Evolutionary conservation across 2,113 vertebrate species (phyloP).

Genomic region (Corythornis cristatus): DNA sequence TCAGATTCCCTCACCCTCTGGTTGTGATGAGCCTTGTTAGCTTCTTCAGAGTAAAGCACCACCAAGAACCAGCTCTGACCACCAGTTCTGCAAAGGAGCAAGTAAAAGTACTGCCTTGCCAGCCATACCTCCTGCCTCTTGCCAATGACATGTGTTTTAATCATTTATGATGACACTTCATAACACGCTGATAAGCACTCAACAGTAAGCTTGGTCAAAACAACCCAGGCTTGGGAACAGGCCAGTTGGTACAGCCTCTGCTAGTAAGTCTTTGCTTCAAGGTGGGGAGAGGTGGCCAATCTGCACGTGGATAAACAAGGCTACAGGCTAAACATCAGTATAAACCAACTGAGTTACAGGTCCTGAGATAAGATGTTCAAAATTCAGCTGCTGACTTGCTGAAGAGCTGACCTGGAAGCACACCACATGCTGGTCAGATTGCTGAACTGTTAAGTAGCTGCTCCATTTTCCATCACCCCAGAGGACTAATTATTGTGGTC

Average conservation of each 20-base stretch:
- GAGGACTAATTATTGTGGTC: neutral
- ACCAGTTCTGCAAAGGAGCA: neutral
- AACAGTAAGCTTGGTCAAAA: conserved; percentile 17
- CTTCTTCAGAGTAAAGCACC: neutral
- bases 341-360: neutral
- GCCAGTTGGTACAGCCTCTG: neutral
- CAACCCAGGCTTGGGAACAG: neutral
- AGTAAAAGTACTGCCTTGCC: neutral
- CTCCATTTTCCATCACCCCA: neutral
- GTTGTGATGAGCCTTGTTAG: neutral
- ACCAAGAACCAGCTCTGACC: neutral
- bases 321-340: neutral
- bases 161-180: neutral
- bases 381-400: neutral
- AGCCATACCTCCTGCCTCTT: conserved; percentile 12
- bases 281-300: neutral
- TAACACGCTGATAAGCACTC: neutral
- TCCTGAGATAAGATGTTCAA: neutral
- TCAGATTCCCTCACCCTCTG: neutral
- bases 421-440: neutral
- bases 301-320: neutral
- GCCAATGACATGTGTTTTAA: conserved; percentile 22
- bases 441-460: neutral
- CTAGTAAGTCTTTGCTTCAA: neutral
- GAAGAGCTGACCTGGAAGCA: neutral